These are phyloP conservation scores for Nannoperca obscura DNA, from an alignment of 2,797 vertebrate genomes.

Conservation along the genomic window DNA sequence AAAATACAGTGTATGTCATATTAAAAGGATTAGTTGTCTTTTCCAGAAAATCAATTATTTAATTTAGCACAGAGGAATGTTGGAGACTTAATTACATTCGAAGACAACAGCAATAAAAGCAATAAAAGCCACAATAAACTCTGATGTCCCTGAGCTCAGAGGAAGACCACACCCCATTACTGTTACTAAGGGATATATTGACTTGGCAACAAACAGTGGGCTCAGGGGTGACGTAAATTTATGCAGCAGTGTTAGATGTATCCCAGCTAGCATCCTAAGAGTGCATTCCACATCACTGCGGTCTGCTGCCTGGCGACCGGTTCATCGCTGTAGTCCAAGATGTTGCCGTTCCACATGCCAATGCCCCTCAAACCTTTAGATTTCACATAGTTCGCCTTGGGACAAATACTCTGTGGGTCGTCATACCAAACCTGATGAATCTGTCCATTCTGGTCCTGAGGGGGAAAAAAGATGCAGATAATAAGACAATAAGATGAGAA, in stretches of 20 bases:
- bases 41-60: slow-evolving; percentile 28
- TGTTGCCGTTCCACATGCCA: slow-evolving; percentile 96
- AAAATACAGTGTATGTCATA: not conserved
- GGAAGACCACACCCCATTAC: slow-evolving; percentile 14
- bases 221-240: slow-evolving; percentile 43
- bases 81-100: slow-evolving; percentile 34
- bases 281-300: slow-evolving; percentile 91
- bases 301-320: slow-evolving; percentile 87
- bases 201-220: slow-evolving; percentile 58
- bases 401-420: slow-evolving; percentile 91
- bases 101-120: slow-evolving; percentile 33
- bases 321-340: slow-evolving; percentile 90
- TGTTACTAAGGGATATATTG: slow-evolving; percentile 57
- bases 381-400: slow-evolving; percentile 86
- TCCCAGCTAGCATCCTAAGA: slow-evolving; percentile 80
- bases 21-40: slow-evolving; percentile 4
- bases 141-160: slow-evolving; percentile 40
- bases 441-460: slow-evolving; percentile 85
- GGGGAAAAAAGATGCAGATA: slow-evolving; percentile 9
- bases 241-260: slow-evolving; percentile 26
- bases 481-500: not conserved
- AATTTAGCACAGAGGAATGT: slow-evolving; percentile 42
- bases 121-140: slow-evolving; percentile 62
- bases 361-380: slow-evolving; percentile 88
- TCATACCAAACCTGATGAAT: slow-evolving; percentile 97